Conservation (phyloP, 2,113 vertebrate species). For the Benitochromis conjunctus region DNA sequence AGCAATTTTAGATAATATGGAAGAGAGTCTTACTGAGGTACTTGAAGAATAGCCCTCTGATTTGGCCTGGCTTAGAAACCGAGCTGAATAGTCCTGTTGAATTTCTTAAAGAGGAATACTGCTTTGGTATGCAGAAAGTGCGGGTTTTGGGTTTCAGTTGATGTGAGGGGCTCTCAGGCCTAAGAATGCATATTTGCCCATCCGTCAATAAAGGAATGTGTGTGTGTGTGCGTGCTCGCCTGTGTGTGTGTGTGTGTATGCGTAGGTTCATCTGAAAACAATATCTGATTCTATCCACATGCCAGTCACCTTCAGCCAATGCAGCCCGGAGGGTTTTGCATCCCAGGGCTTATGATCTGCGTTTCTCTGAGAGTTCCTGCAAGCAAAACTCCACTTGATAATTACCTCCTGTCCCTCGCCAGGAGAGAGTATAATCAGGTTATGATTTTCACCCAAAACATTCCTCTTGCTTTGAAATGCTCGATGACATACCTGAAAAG, state of each 20-base stretch:
- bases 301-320: conserved; percentile 61
- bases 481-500: conserved; percentile 30
- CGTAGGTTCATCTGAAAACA: conserved; percentile 57
- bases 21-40: conserved; percentile 1
- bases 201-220: conserved; percentile 64
- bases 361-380: conserved; percentile 24
- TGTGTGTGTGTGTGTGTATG: background rate
- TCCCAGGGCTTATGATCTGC: conserved; percentile 38
- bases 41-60: conserved; percentile 43
- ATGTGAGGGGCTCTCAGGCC: conserved; percentile 51
- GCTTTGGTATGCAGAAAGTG: conserved; percentile 64
- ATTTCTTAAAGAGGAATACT: conserved; percentile 46
- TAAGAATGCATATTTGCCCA: conserved; percentile 69
- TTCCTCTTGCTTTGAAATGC: conserved; percentile 41
- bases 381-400: conserved; percentile 44
- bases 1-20: conserved; percentile 28
- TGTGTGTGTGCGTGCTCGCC: conserved; percentile 45
- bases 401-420: conserved; percentile 54
- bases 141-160: conserved; percentile 69
- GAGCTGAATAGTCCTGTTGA: conserved; percentile 50
- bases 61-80: conserved; percentile 19
- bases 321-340: conserved; percentile 21
- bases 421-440: conserved; percentile 55
- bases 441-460: conserved; percentile 60
- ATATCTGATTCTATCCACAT: conserved; percentile 67